Percentiles rank a stretch among this genome's conserved stretches.
phyloP scores from a whole-genome alignment of 2,797 vertebrate genomes.

The Gallinago solitaria region DNA sequence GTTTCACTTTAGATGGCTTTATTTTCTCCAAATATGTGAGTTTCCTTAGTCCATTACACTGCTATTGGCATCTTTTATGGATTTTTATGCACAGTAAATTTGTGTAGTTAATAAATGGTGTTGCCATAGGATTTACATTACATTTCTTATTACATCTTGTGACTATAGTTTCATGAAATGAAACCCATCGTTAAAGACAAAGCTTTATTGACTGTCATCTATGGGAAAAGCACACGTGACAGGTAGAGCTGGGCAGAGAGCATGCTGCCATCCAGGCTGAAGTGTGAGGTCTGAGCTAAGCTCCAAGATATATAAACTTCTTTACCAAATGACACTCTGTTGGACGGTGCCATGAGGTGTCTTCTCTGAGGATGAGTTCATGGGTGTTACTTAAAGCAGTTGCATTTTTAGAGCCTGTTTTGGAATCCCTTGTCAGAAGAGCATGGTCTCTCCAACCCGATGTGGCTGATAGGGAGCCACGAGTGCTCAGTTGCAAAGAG shows the following conservation, averaged over 20 bases:
- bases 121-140: neutral
- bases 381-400: neutral
- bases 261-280: neutral
- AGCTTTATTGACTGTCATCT: neutral
- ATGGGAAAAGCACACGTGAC: neutral
- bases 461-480: rapidly evolving
- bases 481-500: neutral
- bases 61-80: neutral
- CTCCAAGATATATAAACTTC: rapidly evolving
- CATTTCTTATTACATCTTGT: neutral
- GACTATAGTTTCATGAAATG: conserved; percentile 29
- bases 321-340: neutral
- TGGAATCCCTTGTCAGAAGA: neutral
- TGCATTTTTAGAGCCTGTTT: neutral
- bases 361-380: neutral
- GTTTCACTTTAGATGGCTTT: neutral
- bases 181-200: neutral
- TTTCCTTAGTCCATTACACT: neutral
- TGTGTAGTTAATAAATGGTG: neutral
- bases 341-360: neutral
- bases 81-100: neutral
- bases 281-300: neutral
- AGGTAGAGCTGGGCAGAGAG: neutral
- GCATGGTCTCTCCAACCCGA: neutral
- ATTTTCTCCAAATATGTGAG: neutral